Evolutionary conservation across 2,888 invertebrate species (phyloP).

Genomic region (Falcaria lacertinaria): DNA sequence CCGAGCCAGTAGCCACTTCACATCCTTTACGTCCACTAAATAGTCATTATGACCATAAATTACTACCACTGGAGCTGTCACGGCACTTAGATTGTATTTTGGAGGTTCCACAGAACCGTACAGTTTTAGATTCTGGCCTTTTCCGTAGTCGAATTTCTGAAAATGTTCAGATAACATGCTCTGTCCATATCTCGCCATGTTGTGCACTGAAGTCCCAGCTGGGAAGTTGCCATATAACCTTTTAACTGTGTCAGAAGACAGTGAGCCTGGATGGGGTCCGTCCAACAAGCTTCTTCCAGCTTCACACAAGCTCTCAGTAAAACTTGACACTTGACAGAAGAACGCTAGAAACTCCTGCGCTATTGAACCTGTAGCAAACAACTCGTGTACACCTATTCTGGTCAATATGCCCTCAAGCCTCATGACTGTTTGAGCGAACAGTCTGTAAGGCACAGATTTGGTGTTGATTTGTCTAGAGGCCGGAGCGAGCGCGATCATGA

Average conservation of each 20-base stretch:
- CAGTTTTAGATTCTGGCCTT: slow-evolving; percentile 31
- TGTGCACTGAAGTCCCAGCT: slow-evolving; percentile 47
- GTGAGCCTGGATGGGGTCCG: slow-evolving; percentile 43
- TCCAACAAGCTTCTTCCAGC: slow-evolving; percentile 31
- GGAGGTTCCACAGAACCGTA: slow-evolving; percentile 49
- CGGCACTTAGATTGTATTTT: slow-evolving; percentile 43
- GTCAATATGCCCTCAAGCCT: slow-evolving; percentile 26
- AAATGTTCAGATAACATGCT: slow-evolving; percentile 34
- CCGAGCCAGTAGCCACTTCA: slow-evolving; percentile 66
- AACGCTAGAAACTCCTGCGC: slow-evolving; percentile 43
- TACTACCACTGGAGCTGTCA: slow-evolving; percentile 40
- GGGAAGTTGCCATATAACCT: slow-evolving; percentile 49
- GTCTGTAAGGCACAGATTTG: slow-evolving; percentile 34
- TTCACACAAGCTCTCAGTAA: slow-evolving; percentile 36
- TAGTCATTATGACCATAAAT: slow-evolving; percentile 70
- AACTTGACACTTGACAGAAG: slow-evolving; percentile 39
- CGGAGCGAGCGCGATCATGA: slow-evolving; percentile 83
- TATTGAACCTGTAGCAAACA: slow-evolving; percentile 41
- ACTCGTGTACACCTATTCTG: slow-evolving; percentile 34
- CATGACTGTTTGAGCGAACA: slow-evolving; percentile 17
- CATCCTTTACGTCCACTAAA: slow-evolving; percentile 80
- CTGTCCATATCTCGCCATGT: slow-evolving; percentile 54
- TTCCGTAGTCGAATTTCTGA: slow-evolving; percentile 55
- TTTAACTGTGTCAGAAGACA: slow-evolving; percentile 36
- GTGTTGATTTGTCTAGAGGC: slow-evolving; percentile 72